phyloP scores from a whole-genome alignment of 2,797 vertebrate species.

The Hephaestus fuliginosus region DNA sequence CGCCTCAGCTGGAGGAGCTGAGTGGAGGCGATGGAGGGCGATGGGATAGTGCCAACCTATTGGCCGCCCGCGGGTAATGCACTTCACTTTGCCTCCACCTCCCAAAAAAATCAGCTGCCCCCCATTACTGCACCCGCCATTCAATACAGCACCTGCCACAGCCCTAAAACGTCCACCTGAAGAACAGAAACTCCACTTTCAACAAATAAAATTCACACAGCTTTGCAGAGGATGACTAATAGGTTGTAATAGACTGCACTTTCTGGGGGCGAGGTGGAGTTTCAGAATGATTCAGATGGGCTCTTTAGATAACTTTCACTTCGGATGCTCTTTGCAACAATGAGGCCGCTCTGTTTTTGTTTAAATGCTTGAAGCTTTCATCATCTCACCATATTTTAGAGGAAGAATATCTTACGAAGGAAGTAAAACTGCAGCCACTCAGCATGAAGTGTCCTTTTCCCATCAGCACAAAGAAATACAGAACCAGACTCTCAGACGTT shows the following conservation, averaged over 20 bases:
- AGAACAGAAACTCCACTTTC: constrained; percentile 47
- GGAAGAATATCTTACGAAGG: not conserved
- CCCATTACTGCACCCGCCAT: constrained; percentile 41
- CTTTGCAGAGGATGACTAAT: constrained; percentile 32
- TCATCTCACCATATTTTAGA: constrained; percentile 20
- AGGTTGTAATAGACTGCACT: constrained; percentile 16
- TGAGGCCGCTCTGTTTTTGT: not conserved
- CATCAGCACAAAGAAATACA: not conserved
- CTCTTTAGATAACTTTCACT: constrained; percentile 40
- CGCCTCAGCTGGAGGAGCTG: constrained; percentile 77
- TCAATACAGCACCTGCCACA: constrained; percentile 52
- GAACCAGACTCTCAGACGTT: not conserved
- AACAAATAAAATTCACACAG: constrained; percentile 36
- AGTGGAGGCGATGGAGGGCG: constrained; percentile 81
- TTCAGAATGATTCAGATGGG: constrained; percentile 10
- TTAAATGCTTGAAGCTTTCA: constrained; percentile 35
- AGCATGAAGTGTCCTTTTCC: not conserved
- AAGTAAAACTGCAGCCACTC: constrained; percentile 4
- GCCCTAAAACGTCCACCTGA: constrained; percentile 58
- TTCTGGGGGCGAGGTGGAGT: constrained; percentile 7
- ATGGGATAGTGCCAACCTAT: constrained; percentile 64
- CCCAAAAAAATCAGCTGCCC: constrained; percentile 52
- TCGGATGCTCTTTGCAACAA: not conserved
- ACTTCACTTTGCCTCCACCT: constrained; percentile 66
- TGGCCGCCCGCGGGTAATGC: constrained; percentile 75